Conservation (phyloP, 2,888 invertebrate genomes). For the Andrena marginata region DNA sequence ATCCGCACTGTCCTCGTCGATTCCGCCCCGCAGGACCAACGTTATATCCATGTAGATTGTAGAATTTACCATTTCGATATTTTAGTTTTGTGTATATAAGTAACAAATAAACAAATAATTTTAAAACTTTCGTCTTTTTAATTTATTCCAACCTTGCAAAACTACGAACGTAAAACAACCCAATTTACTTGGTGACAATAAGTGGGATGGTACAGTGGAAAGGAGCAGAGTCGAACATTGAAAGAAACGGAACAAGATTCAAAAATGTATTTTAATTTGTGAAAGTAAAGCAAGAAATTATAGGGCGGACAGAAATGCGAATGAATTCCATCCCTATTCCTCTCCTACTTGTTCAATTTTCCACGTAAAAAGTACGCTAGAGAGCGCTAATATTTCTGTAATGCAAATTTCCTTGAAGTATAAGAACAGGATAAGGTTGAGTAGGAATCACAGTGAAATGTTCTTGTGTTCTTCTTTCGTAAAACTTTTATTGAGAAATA, state of each 20-base stretch:
- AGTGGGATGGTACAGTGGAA: not conserved
- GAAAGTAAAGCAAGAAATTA: not conserved
- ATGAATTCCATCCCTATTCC: not conserved
- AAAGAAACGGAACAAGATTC: no score
- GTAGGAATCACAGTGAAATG: no score
- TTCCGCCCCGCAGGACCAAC: not conserved
- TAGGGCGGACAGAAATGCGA: not conserved
- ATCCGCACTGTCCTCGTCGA: slow-evolving; percentile 1
- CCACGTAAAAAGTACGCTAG: not conserved
- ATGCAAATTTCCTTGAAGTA: no score
- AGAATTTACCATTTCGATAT: not conserved
- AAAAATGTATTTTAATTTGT: not conserved
- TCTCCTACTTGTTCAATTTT: not conserved
- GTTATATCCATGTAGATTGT: not conserved
- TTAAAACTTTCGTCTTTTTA: no score
- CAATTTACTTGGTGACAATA: not conserved
- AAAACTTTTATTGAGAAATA: slow-evolving; percentile 74
- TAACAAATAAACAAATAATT: no score
- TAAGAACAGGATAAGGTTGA: no score
- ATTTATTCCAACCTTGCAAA: no score
- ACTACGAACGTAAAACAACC: no score
- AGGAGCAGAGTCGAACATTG: no score
- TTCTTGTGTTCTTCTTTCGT: slow-evolving; percentile 17
- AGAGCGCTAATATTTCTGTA: no score
- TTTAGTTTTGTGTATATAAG: not conserved